phyloP scores from a whole-genome alignment of 2,113 vertebrate species.

The Columba janthina region DNA sequence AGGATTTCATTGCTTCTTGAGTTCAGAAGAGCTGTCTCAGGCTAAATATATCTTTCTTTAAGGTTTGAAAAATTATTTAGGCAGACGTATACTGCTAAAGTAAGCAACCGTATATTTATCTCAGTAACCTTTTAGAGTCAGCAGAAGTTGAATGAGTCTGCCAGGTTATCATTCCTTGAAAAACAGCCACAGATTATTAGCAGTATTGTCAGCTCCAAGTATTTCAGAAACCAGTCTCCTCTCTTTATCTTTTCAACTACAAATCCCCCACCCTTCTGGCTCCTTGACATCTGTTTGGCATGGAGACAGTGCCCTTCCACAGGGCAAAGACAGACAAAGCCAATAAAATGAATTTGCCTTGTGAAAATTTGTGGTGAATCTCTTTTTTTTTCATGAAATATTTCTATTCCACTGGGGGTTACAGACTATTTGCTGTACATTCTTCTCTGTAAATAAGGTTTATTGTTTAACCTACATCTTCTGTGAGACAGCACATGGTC shows the following conservation, averaged over 20 bases:
- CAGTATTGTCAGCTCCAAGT: not conserved
- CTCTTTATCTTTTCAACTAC: not conserved
- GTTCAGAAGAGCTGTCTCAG: not conserved
- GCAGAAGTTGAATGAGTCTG: not conserved
- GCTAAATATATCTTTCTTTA: not conserved
- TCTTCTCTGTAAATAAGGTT: not conserved
- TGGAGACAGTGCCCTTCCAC: not conserved
- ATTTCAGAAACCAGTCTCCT: not conserved
- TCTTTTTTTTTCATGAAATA: not conserved
- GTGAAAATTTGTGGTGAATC: not conserved
- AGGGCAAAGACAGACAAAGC: not conserved
- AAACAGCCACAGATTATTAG: not conserved
- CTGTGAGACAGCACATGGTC: not conserved
- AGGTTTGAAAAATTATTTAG: not conserved
- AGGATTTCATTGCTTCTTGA: not conserved
- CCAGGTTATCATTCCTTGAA: conserved; percentile 8
- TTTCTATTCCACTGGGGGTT: not conserved
- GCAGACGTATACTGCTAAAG: not conserved
- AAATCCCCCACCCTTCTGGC: conserved; percentile 2
- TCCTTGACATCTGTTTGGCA: conserved; percentile 23
- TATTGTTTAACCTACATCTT: not conserved
- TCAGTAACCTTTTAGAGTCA: conserved; percentile 7
- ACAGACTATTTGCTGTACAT: not conserved
- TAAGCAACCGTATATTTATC: not conserved
- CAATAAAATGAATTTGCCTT: not conserved